Base-by-base conservation (phyloP, 2,113 vertebrate genomes). In the Dinomys branickii region DNA sequence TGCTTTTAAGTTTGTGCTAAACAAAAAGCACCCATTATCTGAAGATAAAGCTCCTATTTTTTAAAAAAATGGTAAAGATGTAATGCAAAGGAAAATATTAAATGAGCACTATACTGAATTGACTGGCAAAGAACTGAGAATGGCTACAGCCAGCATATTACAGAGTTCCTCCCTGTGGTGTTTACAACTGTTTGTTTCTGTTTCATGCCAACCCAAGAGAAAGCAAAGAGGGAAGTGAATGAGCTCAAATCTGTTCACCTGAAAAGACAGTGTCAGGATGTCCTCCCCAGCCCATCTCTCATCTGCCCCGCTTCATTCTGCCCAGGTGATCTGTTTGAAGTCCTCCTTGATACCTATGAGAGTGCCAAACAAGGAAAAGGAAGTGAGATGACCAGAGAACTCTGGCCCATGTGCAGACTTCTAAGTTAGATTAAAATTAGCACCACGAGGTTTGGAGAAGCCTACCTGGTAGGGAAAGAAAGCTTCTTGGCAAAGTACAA, bases 121-220 rank as follows among this genome's bases (percentile, higher is more conserved):
- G 52, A 24, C 82, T 96, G 93, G 96, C 94, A 97, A 93, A 97
- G 78, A 96, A 94, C 78, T 90, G 44, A 93, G 93, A 56, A 56
- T 95, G 94, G 80, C 61, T 97, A 92, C 52, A 82, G 75, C 90
- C 86, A 92, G 94, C 84, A 96, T 97, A 94, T 97, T 96, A 58
- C 93, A 89, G 91, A 80, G 7, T 95, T 97, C 97, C 95, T 98
- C 82, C 88, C 97, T 17, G 67, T 90, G 86, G 97, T 95, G 88
- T 88, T 95, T 92, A 94, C 94, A 97, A 86, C 96, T 98, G 90
- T 97, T 97, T 92, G 91, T 97, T 98, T 98, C 97, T 94, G 54
- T 96, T 97, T 97, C 90, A 63, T 85, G 97, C 85, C 81, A 98
- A 80, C 97, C 92, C 11, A 97, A 58, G 16, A 50, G 91, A 97